phyloP scores from a whole-genome alignment of 2,113 vertebrate species.

The Puma concolor region DNA sequence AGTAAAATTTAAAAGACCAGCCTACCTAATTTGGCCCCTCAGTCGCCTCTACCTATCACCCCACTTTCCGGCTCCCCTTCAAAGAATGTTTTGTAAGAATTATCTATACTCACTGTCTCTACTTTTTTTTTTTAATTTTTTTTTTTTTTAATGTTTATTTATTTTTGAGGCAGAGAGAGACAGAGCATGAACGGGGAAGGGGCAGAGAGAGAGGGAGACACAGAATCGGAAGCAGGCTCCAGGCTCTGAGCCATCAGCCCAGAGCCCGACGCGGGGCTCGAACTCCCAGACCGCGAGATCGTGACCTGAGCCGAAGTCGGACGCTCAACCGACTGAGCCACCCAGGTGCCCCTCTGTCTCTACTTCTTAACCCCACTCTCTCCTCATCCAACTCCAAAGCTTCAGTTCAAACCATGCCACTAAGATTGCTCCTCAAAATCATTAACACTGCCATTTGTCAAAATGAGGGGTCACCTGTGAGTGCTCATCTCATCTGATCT shows the following conservation, averaged over 20 bases:
- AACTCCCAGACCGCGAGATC: no score
- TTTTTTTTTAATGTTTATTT: no score
- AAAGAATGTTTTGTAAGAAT: not conserved
- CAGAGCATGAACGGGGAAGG: no score
- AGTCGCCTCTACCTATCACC: not conserved
- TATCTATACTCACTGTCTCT: not conserved
- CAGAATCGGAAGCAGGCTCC: no score
- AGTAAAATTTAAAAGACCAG: constrained; percentile 7
- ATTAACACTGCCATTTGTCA: not conserved
- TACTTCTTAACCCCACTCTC: not conserved
- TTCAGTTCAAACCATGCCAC: not conserved
- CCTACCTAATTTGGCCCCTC: not conserved
- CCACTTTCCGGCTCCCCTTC: not conserved
- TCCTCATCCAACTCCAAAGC: not conserved
- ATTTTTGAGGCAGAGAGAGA: no score
- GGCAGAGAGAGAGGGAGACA: no score
- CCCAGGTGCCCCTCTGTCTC: not conserved
- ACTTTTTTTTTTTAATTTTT: not conserved
- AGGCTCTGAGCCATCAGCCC: no score
- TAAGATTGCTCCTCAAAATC: not conserved
- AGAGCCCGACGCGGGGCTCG: no score
- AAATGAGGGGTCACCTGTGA: constrained; percentile 9
- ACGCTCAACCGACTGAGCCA: no score
- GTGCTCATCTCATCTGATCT: not conserved
- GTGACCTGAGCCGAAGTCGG: no score